These are phyloP conservation scores for Hypolimnas misippus DNA, from an alignment of 2,888 invertebrate genomes.

Conservation along the genomic window DNA sequence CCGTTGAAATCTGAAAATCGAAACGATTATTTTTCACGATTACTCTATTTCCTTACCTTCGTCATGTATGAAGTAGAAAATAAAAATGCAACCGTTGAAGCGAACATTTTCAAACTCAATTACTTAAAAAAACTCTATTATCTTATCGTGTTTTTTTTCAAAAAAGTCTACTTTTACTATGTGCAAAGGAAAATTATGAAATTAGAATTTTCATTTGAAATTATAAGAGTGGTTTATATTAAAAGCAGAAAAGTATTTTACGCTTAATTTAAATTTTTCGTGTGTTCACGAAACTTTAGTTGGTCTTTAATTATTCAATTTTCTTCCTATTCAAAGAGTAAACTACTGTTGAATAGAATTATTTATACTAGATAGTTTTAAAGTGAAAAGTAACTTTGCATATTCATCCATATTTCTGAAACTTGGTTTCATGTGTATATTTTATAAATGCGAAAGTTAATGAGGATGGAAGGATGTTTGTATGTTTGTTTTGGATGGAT, in stretches of 20 bases:
- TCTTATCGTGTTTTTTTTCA: not conserved
- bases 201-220: not conserved
- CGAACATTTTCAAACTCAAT: too few species aligned
- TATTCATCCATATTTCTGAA: too few species aligned
- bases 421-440: too few species aligned
- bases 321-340: not conserved
- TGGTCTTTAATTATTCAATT: not conserved
- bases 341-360: not conserved
- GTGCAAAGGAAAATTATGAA: not conserved
- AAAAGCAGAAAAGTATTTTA: slow-evolving; percentile 6
- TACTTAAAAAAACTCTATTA: not conserved
- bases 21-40: not conserved
- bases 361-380: not conserved
- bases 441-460: too few species aligned
- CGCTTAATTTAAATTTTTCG: slow-evolving; percentile 16
- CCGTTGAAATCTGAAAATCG: not conserved
- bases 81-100: too few species aligned
- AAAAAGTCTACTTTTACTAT: not conserved
- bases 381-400: too few species aligned
- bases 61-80: too few species aligned
- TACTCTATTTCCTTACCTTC: not conserved
- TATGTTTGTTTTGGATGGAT: too few species aligned
- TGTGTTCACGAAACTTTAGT: not conserved
- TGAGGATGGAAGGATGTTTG: too few species aligned
- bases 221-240: too few species aligned